Evolutionary conservation across 2,113 vertebrate genomes (phyloP), one percentile per base, ranked within the genome.

Genomic region (Bubo blakistoni): DNA sequence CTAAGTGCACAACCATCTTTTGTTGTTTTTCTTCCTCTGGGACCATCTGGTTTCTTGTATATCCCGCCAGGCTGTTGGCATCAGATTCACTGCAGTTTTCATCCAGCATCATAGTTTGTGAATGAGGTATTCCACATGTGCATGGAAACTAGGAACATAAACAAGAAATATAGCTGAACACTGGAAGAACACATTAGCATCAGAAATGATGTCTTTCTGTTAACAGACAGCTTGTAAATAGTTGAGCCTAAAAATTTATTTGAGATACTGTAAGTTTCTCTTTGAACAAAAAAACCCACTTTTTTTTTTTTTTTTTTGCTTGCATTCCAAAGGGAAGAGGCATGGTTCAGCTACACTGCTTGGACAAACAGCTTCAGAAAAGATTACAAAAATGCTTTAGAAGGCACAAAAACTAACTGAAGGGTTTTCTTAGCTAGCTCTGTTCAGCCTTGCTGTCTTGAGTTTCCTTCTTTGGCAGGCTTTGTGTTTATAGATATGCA

Each of bases 41-140:
- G n/a, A 94, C 96, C 94, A 98, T 97, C 52, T 98, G 98, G 74
- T 97, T 98, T 94, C 98, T 98, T 3, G 98, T 98, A 90, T 99
- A 99, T 34, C 98, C 99, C 7, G 99, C 98, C 97, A 99, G 97
- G 94, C 99, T 99, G 97, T 99, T 99, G 94, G 98, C 97, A 30
- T 99, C 99, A 7, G 98, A 98, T 71, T 99, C 99, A 46, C 98
- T 99, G 98, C 97, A 99, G 36, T 98, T 98, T 76, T 99, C 99
- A 71, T 99, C 98, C 94, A 99, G 95, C 98, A 98, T 98, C 98
- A 99, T 98, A 87, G 98, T 98, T 98, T 98, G 99, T 1, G 98
- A 96, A 66, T 98, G 98, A 96, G 98, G 97, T 95, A 99, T 98
- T 95, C 98, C 99, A 89, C 99, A 99, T 1, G 97, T 97, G 94